Evolutionary conservation across 2,797 vertebrate species (phyloP).

Genomic region (Cyclopterus lumpus): DNA sequence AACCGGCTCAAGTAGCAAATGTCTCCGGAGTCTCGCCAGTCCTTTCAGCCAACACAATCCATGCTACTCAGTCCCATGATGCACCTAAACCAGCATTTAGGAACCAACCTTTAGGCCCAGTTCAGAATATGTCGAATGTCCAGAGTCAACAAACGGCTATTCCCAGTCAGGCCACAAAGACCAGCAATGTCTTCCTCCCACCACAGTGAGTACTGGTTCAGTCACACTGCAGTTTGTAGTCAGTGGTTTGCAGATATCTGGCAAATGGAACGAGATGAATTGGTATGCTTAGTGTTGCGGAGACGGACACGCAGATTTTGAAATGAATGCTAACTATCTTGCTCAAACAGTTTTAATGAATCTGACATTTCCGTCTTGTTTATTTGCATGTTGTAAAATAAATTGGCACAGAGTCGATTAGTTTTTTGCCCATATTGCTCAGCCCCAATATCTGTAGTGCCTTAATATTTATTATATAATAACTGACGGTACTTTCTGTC

Average conservation of each 20-base stretch:
- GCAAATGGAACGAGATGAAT: too few species aligned
- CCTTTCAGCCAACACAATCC: slow-evolving; percentile 53
- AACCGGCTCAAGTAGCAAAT: slow-evolving; percentile 44
- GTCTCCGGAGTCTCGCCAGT: slow-evolving; percentile 55
- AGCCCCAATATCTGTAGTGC: not conserved
- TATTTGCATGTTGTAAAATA: not conserved
- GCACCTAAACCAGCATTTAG: not conserved
- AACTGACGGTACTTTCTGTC: not conserved
- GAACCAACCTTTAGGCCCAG: slow-evolving; percentile 34
- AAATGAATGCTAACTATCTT: not conserved
- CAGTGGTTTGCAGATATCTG: too few species aligned
- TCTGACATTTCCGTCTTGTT: not conserved
- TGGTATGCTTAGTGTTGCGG: too few species aligned
- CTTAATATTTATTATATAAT: not conserved
- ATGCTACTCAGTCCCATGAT: slow-evolving; percentile 18
- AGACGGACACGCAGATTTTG: too few species aligned
- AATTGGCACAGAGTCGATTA: not conserved
- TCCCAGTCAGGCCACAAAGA: slow-evolving; percentile 10
- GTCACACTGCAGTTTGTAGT: not conserved
- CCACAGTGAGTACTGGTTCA: slow-evolving; percentile 54
- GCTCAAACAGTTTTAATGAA: too few species aligned
- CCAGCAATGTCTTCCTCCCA: not conserved
- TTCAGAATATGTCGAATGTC: slow-evolving; percentile 33
- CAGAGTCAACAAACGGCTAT: slow-evolving; percentile 7
- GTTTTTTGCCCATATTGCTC: not conserved